Base-by-base conservation (phyloP, 2,113 vertebrate species). In the Rhabdomys dilectus region DNA sequence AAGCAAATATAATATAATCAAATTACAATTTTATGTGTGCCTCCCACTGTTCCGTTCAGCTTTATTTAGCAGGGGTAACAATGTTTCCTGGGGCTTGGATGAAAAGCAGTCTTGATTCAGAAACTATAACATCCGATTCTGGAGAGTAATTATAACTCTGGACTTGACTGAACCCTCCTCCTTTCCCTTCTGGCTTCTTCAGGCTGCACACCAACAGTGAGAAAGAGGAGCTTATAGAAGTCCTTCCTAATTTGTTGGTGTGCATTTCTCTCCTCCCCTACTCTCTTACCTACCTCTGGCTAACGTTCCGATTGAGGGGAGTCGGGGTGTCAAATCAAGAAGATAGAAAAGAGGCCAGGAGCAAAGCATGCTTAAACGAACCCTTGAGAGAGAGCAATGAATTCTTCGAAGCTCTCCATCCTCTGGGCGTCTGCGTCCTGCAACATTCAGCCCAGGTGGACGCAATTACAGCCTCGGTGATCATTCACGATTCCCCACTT, bases 101-200 rank as follows among this genome's bases (percentile, higher is more conserved):
- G 45, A 84, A 91, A 91, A 86, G 73, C 34, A 78, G 39, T 82
- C 66, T 89, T 92, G 53, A 86, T 82, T 87, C 85, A 90, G 75
- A 95, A 94, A 92, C 68, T 68, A 95, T 36, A 89, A 89, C 58
- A 60, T 78, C 48, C 87, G 73, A 78, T 90, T 94, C 78, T 72
- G 51, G 51, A 36, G 81, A 89, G 51, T 56, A 91, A 96, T 95
- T 94, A 89, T 58, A 94, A 97, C 78, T 48, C 68, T 90, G 24
- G 68, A 19, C 60, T 89, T 80, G 36, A 91, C n/a, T 88, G 58
- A 68, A 51, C 39, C 48, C 70, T 93, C 75, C 75, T 84, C 31
- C 80, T 66, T 62, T 91, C 53, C 31, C 58, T 66, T 24, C 51
- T 66, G 66, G 60, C 87, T 91, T 66, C 76, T 92, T 82, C 89